Base-by-base conservation (phyloP, 2,888 invertebrate genomes). In the Crepidodera aurea region DNA sequence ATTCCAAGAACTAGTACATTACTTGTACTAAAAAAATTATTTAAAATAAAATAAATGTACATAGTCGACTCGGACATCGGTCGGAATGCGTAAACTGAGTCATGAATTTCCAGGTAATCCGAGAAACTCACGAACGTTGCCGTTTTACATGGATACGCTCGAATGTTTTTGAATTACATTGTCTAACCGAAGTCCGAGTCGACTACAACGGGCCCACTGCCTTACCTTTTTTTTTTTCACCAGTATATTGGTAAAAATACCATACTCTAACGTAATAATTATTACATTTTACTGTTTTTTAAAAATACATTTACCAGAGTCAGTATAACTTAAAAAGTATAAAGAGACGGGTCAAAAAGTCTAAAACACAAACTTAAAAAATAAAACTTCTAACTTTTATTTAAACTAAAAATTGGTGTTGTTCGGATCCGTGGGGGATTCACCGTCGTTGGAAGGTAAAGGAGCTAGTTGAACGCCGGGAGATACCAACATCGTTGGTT, bases 401-500 rank as follows among this genome's bases (percentile, higher is more conserved):
- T 53, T 18, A 2, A 32, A 69, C 53, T 62, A 82, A 73, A 82
- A 82, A 42, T 78, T 79, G 62, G 80, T 79, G 73, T 81, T 80
- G 73, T 78, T 79, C 53, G 79, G 79, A 69, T 82, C 81, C 54
- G 81, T 81, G 10, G 81, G 82, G 34, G 81, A 81, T 75, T 83
- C 81, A 60, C 83, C 83, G 61, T 82, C 79, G 73, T 83, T 82
- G 65, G 81, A 80, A 64, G 82, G 82, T 66, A 82, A 73, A 34
- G 82, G 81, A 60, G 80, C 82, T 68, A 81, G 73, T 82, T 82
- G 82, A 71, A 83, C 73, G 25, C 81, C 82, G 12, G 84, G 83
- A 57, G 84, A 83, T 60, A 84, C 82, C 76, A 83, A 79, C 90
- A 90, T 90, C 76, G 88, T 86, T 74, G 92, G 91, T 85, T 94